These are phyloP conservation scores for Bergia sp. DNA, from an alignment of 92 coral and sea anemone species.

Conservation along the genomic window DNA sequence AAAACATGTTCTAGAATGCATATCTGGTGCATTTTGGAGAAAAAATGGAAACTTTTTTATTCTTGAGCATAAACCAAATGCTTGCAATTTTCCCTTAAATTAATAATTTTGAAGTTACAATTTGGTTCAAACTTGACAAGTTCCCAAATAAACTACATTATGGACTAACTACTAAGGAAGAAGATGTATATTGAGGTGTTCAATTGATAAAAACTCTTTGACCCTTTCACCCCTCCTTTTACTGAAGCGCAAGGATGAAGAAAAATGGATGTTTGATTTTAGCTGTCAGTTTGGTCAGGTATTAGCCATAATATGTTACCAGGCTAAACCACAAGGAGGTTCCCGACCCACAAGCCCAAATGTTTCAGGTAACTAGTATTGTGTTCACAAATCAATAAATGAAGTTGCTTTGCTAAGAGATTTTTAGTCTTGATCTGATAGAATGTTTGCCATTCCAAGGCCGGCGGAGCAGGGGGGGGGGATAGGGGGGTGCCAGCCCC, in stretches of 20 bases:
- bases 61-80: background rate
- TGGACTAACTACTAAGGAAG: background rate
- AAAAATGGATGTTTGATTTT: background rate
- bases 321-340: background rate
- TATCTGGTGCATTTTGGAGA: background rate
- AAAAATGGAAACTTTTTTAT: background rate
- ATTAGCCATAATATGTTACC: background rate
- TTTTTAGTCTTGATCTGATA: constrained; percentile 13
- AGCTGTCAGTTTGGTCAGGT: background rate
- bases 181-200: background rate
- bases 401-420: background rate
- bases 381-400: background rate
- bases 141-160: background rate
- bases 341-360: background rate
- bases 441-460: constrained; percentile 43
- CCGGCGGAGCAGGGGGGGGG: too few relatives aligned
- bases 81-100: background rate
- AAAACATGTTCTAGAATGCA: background rate
- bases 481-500: too few relatives aligned
- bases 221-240: background rate
- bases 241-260: background rate
- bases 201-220: background rate
- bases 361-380: background rate
- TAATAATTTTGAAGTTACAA: constrained; percentile 10
- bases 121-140: background rate